Conservation (phyloP, 2,888 invertebrate genomes). For the Epicampocera succincta region DNA sequence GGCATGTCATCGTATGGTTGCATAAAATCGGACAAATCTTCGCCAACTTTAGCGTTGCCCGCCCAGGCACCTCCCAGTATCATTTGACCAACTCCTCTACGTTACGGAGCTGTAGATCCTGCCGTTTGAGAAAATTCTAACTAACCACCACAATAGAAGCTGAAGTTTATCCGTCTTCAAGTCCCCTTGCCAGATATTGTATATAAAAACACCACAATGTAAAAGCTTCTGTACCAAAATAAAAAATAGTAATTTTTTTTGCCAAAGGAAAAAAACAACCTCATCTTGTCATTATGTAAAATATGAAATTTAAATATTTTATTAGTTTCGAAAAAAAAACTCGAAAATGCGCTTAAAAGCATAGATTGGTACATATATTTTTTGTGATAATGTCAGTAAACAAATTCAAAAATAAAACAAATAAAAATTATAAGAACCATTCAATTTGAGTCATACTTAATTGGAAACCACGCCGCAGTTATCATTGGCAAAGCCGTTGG, state of each 20-base stretch:
- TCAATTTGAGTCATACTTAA: no score
- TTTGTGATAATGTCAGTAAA: conserved; percentile 70
- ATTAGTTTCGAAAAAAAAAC: conserved; percentile 17
- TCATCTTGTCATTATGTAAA: conserved; percentile 7
- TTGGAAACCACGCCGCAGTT: no score
- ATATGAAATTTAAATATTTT: conserved; percentile 39
- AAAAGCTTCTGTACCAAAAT: conserved; percentile 4
- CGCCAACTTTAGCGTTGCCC: conserved; percentile 75
- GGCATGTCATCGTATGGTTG: conserved; percentile 79
- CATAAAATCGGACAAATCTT: conserved; percentile 80
- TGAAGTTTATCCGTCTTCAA: conserved; percentile 1
- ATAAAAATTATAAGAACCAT: conserved; percentile 12
- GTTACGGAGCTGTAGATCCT: conserved; percentile 81
- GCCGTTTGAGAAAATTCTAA: conserved; percentile 74
- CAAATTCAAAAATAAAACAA: conserved; percentile 56
- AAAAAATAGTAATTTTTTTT: conserved; percentile 28
- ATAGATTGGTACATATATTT: conserved; percentile 64
- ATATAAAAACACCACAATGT: not conserved
- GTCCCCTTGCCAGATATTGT: conserved; percentile 6
- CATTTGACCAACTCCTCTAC: conserved; percentile 82
- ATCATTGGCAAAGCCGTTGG: no score
- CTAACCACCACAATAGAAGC: conserved; percentile 1
- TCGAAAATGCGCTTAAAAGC: conserved; percentile 48
- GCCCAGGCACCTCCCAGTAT: conserved; percentile 79
- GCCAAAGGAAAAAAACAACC: not conserved